Evolutionary conservation across 2,113 vertebrate genomes (phyloP).

Genomic region (Cygnus buccinator): DNA sequence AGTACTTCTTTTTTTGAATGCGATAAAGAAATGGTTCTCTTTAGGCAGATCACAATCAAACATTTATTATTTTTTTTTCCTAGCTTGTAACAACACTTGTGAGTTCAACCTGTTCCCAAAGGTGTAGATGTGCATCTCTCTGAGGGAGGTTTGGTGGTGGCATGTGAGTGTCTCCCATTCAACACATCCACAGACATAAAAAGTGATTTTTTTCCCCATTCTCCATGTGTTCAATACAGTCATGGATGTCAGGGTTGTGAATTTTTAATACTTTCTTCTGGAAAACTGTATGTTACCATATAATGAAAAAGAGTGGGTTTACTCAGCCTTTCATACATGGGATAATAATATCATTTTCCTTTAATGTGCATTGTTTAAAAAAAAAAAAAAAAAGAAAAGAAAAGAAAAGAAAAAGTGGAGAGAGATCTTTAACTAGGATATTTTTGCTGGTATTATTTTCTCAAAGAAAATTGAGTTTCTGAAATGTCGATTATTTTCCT

Average conservation of each 20-base stretch:
- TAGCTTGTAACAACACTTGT: neutral
- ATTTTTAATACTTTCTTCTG: neutral
- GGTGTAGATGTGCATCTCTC: neutral
- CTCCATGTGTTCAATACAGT: neutral
- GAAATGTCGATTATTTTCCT: neutral
- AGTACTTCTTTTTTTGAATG: neutral
- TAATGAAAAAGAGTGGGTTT: neutral
- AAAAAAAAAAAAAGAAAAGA: neutral
- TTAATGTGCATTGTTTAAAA: neutral
- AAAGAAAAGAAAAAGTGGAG: no score
- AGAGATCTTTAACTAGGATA: neutral
- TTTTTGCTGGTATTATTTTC: neutral
- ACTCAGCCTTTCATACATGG: neutral
- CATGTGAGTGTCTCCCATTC: neutral
- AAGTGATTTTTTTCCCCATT: neutral
- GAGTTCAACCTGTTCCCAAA: neutral
- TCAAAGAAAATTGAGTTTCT: neutral
- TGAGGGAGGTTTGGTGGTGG: neutral
- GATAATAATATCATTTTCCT: neutral
- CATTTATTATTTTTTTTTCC: neutral
- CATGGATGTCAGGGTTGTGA: neutral
- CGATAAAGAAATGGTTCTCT: neutral
- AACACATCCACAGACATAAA: accelerated
- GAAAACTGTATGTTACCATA: neutral
- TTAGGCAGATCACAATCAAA: neutral